phyloP scores from a whole-genome alignment of 92 coral and sea anemone genomes.

The Epizoanthus fatuus region DNA sequence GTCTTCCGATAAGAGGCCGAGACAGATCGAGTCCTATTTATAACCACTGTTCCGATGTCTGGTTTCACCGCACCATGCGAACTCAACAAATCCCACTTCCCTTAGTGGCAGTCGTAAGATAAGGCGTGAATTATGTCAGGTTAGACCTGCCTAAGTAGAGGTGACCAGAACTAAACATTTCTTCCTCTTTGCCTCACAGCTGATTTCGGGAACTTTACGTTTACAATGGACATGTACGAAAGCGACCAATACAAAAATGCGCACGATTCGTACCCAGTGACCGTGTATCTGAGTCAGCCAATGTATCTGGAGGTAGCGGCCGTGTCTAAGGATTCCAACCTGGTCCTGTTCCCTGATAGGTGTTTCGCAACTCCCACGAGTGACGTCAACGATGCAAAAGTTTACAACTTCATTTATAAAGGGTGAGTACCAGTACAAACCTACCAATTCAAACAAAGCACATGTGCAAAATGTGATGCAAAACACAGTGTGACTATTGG shows the following conservation, averaged over 20 bases:
- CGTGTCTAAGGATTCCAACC: slow-evolving; percentile 29
- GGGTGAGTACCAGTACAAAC: slow-evolving; percentile 63
- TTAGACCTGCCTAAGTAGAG: no score
- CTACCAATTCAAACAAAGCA: no score
- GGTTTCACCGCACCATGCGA: no score
- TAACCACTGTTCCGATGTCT: no score
- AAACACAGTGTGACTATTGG: no score
- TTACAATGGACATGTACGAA: slow-evolving; percentile 80
- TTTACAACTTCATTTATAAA: slow-evolving; percentile 66
- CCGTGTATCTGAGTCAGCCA: slow-evolving; percentile 64
- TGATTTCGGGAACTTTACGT: slow-evolving; percentile 82
- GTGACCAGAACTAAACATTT: background rate
- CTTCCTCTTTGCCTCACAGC: slow-evolving; percentile 19
- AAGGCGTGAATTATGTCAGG: no score
- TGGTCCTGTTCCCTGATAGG: slow-evolving; percentile 71
- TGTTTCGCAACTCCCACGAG: slow-evolving; percentile 81
- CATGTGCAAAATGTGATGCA: no score
- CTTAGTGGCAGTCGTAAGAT: no score
- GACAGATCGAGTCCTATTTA: no score
- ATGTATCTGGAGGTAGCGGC: slow-evolving; percentile 78
- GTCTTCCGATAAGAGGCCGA: no score
- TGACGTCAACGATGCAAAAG: slow-evolving; percentile 48
- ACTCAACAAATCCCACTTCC: no score
- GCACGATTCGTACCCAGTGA: slow-evolving; percentile 69
- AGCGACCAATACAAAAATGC: slow-evolving; percentile 60